These are phyloP conservation scores for Rhamnusium bicolor DNA, from an alignment of 2,888 invertebrate species.

Conservation along the genomic window DNA sequence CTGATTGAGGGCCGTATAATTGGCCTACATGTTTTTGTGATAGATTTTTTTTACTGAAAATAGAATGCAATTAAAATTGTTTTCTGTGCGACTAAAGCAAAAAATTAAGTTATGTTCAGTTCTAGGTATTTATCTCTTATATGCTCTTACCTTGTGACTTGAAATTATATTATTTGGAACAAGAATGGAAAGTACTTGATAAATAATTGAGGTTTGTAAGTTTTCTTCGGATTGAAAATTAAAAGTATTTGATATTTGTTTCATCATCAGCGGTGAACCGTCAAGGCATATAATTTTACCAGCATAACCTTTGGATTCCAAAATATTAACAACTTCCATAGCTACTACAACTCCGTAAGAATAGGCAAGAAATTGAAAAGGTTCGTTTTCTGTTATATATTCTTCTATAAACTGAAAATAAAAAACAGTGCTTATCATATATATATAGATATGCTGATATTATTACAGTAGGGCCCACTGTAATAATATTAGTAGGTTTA, in stretches of 20 bases:
- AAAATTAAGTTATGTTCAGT: no score
- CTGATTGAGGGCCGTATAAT: no score
- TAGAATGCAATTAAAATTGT: no score
- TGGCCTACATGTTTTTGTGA: no score
- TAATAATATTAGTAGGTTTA: no score
- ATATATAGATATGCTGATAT: no score
- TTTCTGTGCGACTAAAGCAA: no score
- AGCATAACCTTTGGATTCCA: constrained; percentile 79
- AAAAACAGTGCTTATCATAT: no score
- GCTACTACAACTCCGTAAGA: constrained; percentile 89
- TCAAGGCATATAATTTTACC: constrained; percentile 85
- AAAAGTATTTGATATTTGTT: constrained; percentile 71
- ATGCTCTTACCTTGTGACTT: constrained; percentile 64
- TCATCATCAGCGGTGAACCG: constrained; percentile 81
- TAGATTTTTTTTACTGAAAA: no score
- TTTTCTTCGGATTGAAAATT: constrained; percentile 70
- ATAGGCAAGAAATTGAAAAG: constrained; percentile 88
- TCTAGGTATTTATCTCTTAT: no score
- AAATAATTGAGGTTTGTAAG: constrained; percentile 73
- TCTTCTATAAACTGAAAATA: constrained; percentile 74
- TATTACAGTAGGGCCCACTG: no score
- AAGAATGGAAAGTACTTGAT: constrained; percentile 71
- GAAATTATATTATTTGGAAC: constrained; percentile 70
- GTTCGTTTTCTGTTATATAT: constrained; percentile 73
- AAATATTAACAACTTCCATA: constrained; percentile 81